A percentile compares a stretch with the other conserved stretches of the same genome.
phyloP scores from a whole-genome alignment of 2,797 vertebrate species.

The Crypturellus tataupa region DNA sequence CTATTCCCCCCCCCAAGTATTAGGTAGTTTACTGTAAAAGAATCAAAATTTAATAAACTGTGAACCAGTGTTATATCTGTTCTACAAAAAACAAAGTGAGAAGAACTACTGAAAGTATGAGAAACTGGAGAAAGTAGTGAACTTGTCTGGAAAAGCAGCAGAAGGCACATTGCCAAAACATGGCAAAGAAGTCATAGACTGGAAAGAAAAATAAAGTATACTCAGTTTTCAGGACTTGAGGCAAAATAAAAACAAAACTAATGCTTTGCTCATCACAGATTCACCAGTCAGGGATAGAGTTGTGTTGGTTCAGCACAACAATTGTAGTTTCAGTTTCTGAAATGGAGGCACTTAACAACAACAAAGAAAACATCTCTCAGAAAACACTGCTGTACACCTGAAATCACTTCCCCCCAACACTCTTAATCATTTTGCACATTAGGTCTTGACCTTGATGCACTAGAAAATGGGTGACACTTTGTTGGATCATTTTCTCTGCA shows the following conservation, averaged over 20 bases:
- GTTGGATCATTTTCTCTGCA: background rate
- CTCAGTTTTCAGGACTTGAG: conserved; percentile 33
- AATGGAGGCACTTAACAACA: conserved; percentile 21
- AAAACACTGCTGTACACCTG: conserved; percentile 24
- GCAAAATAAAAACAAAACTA: conserved; percentile 22
- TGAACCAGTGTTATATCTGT: background rate
- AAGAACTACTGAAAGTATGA: conserved; percentile 10
- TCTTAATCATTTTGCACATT: background rate
- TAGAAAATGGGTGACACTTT: background rate
- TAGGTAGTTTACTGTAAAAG: background rate
- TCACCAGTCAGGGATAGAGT: conserved; percentile 33
- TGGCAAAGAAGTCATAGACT: conserved; percentile 31
- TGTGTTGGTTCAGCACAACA: background rate
- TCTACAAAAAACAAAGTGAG: conserved; percentile 23
- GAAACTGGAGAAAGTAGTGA: conserved; percentile 16
- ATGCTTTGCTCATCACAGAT: conserved; percentile 26
- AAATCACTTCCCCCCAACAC: conserved; percentile 3
- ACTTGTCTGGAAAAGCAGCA: conserved; percentile 15
- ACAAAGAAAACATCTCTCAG: background rate
- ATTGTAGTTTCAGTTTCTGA: conserved; percentile 55
- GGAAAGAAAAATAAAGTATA: conserved; percentile 63
- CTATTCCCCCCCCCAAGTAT: background rate
- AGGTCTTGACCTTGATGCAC: background rate
- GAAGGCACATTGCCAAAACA: conserved; percentile 65
- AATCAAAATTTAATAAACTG: background rate